phyloP scores from a whole-genome alignment of 2,888 invertebrate genomes.

The Stenodema calcarata region DNA sequence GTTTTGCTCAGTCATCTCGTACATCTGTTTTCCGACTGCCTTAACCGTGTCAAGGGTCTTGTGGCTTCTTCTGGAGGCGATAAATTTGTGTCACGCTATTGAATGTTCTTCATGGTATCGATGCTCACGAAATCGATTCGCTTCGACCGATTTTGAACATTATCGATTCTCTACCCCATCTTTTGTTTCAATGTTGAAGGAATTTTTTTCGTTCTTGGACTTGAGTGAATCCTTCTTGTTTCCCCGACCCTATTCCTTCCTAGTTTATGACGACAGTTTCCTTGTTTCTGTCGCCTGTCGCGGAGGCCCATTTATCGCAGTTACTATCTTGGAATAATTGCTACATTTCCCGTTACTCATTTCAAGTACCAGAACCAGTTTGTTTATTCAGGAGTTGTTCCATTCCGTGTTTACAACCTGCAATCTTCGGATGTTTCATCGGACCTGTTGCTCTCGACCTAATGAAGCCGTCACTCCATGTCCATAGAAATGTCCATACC shows the following conservation, averaged over 20 bases:
- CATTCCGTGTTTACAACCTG: not conserved
- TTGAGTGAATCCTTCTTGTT: not conserved
- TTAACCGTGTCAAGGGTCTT: not conserved
- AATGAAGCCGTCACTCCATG: no score
- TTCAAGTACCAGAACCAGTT: not conserved
- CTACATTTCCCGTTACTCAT: not conserved
- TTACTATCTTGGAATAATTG: not conserved
- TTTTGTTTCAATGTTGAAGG: not conserved
- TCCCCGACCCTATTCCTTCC: not conserved
- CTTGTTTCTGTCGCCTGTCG: not conserved
- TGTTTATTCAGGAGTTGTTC: not conserved
- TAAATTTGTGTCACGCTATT: not conserved
- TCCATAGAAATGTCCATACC: no score
- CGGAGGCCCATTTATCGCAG: not conserved
- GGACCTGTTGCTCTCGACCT: not conserved
- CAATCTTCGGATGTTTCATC: not conserved
- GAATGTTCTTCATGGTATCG: not conserved
- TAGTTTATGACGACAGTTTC: not conserved
- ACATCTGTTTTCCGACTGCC: not conserved
- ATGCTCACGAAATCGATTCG: not conserved
- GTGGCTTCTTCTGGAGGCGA: not conserved
- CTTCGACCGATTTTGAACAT: not conserved
- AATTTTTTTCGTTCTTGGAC: not conserved
- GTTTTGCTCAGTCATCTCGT: not conserved
- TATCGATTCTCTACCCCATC: not conserved